These are phyloP conservation scores for Cichlasoma orientale DNA, from an alignment of 2,797 vertebrate genomes.

Conservation along the genomic window DNA sequence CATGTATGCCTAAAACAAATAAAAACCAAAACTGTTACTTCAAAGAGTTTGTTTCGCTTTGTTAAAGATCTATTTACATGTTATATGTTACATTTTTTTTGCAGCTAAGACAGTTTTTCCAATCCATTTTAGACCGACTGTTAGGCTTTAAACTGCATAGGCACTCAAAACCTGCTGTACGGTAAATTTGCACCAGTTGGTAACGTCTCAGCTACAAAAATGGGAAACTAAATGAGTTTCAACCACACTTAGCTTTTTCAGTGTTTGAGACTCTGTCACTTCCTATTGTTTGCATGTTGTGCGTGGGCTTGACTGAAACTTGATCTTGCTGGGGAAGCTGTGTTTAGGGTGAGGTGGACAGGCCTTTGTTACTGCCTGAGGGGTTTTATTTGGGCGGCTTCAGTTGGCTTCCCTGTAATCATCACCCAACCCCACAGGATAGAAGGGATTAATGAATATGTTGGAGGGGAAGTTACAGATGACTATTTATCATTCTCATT, in stretches of 20 bases:
- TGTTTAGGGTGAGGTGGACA: slow-evolving; percentile 82
- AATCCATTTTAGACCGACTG: background rate
- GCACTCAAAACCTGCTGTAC: slow-evolving; percentile 12
- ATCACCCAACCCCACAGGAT: slow-evolving; percentile 77
- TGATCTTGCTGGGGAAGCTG: slow-evolving; percentile 75
- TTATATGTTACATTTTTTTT: background rate
- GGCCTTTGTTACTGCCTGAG: slow-evolving; percentile 78
- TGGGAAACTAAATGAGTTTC: slow-evolving; percentile 64
- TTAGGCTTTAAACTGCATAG: slow-evolving; percentile 5
- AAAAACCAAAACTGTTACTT: slow-evolving; percentile 1
- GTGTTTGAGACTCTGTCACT: slow-evolving; percentile 62
- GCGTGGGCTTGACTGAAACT: slow-evolving; percentile 81
- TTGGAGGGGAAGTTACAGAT: slow-evolving; percentile 81
- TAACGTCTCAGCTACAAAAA: slow-evolving; percentile 44
- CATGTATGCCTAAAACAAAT: slow-evolving; percentile 3
- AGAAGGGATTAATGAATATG: slow-evolving; percentile 79
- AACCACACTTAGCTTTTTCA: slow-evolving; percentile 55
- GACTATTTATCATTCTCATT: slow-evolving; percentile 78
- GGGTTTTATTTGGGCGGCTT: slow-evolving; percentile 81
- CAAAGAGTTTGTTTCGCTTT: background rate
- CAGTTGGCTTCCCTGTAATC: slow-evolving; percentile 81
- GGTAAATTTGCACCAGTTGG: slow-evolving; percentile 30
- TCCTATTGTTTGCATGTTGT: slow-evolving; percentile 76
- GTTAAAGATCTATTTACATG: background rate
- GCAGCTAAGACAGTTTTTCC: background rate